phyloP scores from a whole-genome alignment of 2,113 vertebrate species.

The Xyliphius kryptos region DNA sequence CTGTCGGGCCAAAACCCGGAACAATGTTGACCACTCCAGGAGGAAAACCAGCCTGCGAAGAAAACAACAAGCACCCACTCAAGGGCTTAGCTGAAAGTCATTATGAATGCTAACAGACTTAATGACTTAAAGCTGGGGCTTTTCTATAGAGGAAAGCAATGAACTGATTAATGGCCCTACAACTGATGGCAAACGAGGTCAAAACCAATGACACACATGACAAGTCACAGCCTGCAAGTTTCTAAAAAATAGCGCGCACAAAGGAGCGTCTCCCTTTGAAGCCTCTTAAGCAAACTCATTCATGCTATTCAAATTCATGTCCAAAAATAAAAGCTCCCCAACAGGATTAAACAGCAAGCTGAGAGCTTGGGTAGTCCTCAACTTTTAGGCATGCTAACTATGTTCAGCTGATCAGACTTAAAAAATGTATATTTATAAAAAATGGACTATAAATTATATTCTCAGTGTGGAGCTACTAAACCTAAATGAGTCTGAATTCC shows the following conservation, averaged over 20 bases:
- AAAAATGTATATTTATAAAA: too few relatives aligned
- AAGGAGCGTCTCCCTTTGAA: constrained; percentile 15
- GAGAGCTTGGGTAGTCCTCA: too few relatives aligned
- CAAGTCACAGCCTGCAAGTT: constrained; percentile 2
- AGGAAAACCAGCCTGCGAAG: constrained; percentile 80
- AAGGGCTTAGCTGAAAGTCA: too few relatives aligned
- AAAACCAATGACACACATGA: constrained; percentile 8
- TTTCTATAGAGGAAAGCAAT: constrained; percentile 15
- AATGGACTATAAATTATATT: too few relatives aligned
- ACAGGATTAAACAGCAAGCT: too few relatives aligned
- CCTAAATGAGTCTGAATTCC: too few relatives aligned
- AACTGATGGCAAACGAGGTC: constrained; percentile 32
- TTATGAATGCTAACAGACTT: too few relatives aligned
- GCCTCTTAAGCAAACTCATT: constrained; percentile 25
- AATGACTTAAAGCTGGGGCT: too few relatives aligned
- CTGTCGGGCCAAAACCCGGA: constrained; percentile 84
- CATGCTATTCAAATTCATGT: constrained; percentile 9
- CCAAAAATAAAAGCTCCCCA: too few relatives aligned
- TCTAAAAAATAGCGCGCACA: constrained; percentile 17
- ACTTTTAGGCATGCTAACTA: too few relatives aligned
- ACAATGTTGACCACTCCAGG: constrained; percentile 92
- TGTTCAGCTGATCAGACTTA: too few relatives aligned
- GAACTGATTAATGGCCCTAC: constrained; percentile 30
- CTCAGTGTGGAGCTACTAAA: too few relatives aligned
- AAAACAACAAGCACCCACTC: constrained; percentile 13